These are phyloP conservation scores for Apostichopus leukothele DNA, from an alignment of 53 echinoderm and acorn worm genomes.

Conservation along the genomic window DNA sequence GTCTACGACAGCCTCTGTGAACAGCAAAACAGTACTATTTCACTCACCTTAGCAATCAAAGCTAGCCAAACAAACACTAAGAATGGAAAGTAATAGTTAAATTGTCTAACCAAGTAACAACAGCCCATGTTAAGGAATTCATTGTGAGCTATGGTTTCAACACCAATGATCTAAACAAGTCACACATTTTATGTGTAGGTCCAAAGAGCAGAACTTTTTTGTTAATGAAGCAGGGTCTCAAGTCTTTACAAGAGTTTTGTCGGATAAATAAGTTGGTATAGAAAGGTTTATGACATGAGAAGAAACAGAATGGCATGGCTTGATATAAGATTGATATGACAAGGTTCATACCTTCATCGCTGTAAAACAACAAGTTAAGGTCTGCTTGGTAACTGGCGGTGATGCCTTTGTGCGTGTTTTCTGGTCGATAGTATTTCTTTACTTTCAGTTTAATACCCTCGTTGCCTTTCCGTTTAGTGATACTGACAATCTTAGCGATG, in stretches of 20 bases:
- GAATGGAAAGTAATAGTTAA: too few species aligned
- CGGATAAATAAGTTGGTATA: too few species aligned
- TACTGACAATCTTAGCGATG: constrained; percentile 69
- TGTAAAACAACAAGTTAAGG: constrained; percentile 90
- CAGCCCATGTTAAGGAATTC: too few species aligned
- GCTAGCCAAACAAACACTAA: too few species aligned
- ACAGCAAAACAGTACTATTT: neutral
- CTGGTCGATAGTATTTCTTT: constrained; percentile 91
- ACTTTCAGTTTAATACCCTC: constrained; percentile 69
- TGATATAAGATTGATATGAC: neutral
- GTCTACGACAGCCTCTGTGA: constrained; percentile 85
- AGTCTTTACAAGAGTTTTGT: too few species aligned
- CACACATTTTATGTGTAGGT: too few species aligned
- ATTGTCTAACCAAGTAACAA: neutral
- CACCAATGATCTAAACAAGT: neutral
- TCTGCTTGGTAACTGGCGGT: constrained; percentile 83
- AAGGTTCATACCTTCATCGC: constrained; percentile 79
- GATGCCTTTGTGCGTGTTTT: constrained; percentile 94
- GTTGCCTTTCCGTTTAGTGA: constrained; percentile 73
- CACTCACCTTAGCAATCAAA: too few species aligned
- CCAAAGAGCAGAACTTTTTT: too few species aligned
- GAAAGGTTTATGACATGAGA: too few species aligned
- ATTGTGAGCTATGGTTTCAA: too few species aligned
- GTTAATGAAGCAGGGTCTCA: too few species aligned
- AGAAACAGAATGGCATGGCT: neutral